A percentile compares a stretch with the other conserved stretches of the same genome.
These are phyloP conservation scores for Branchipolynoe longqiensis DNA, from an alignment of 2,888 invertebrate species.

Conservation along the genomic window DNA sequence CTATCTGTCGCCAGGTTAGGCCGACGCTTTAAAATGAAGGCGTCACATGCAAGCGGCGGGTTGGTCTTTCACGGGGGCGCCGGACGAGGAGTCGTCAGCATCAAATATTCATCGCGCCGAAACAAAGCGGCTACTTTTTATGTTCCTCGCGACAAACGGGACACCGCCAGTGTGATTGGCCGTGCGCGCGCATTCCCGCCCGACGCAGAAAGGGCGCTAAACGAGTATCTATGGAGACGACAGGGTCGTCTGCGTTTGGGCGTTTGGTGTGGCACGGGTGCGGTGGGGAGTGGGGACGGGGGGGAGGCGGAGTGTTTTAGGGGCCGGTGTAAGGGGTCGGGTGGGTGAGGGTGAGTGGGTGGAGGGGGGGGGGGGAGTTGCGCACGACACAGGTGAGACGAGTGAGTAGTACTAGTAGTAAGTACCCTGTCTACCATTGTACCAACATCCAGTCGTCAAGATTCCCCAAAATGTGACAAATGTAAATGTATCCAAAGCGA, in stretches of 20 bases:
- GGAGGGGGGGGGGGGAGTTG: constrained; percentile 17
- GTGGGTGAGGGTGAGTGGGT: too few relatives aligned
- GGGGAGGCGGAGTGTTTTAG: too few relatives aligned
- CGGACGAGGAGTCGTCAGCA: constrained; percentile 2
- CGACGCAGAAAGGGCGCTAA: neutral
- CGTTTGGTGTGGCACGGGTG: constrained; percentile 23
- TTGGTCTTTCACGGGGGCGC: constrained; percentile 11
- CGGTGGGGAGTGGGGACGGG: too few relatives aligned
- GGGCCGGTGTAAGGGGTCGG: too few relatives aligned
- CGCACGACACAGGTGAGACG: constrained; percentile 39
- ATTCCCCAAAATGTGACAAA: too few relatives aligned
- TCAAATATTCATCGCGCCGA: constrained; percentile 44
- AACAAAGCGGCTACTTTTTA: constrained; percentile 43
- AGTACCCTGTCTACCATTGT: too few relatives aligned
- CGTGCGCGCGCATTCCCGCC: neutral
- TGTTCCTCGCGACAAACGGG: constrained; percentile 41
- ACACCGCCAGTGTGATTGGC: constrained; percentile 35
- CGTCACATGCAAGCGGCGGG: constrained; percentile 27
- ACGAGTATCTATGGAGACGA: neutral
- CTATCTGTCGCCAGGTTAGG: constrained; percentile 9
- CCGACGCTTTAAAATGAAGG: constrained; percentile 47
- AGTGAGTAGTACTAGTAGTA: too few relatives aligned
- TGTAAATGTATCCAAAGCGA: too few relatives aligned
- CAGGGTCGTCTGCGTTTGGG: constrained; percentile 27
- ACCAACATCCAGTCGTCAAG: too few relatives aligned